phyloP scores from a whole-genome alignment of 2,888 invertebrate species.

The Diloba caeruleocephala region DNA sequence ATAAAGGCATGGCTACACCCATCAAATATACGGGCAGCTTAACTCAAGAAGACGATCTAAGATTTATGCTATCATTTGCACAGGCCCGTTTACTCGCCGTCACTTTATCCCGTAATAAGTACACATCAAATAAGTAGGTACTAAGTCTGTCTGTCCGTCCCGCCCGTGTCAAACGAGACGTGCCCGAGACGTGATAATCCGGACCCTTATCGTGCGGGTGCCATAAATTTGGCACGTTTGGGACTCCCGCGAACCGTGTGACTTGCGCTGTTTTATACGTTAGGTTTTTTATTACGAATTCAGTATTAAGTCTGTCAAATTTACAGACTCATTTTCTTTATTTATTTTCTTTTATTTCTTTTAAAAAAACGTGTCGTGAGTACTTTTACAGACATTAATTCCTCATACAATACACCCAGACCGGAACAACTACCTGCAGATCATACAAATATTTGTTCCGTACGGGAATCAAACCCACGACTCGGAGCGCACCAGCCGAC shows the following conservation, averaged over 20 bases:
- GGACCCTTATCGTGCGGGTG: conserved; percentile 60
- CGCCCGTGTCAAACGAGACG: conserved; percentile 36
- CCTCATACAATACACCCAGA: too few species aligned
- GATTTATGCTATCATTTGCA: conserved; percentile 35
- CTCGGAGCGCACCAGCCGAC: too few species aligned
- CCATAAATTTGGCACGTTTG: conserved; percentile 60
- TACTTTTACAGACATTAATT: too few species aligned
- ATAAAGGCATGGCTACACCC: neutral
- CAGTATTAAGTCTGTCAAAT: neutral
- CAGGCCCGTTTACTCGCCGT: conserved; percentile 40
- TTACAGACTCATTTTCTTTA: too few species aligned
- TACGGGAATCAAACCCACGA: too few species aligned
- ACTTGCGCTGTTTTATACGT: conserved; percentile 27
- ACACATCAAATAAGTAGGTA: conserved; percentile 49
- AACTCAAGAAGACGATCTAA: conserved; percentile 10
- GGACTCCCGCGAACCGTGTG: conserved; percentile 26
- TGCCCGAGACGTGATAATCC: conserved; percentile 61
- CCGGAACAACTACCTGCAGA: too few species aligned
- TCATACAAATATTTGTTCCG: too few species aligned
- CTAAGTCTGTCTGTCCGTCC: conserved; percentile 35
- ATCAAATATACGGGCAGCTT: neutral
- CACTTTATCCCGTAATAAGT: conserved; percentile 47
- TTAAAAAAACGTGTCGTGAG: too few species aligned
- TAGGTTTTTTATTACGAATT: conserved; percentile 29
- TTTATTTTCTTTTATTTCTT: too few species aligned